Base-by-base conservation (phyloP, 1,140 invertebrate genomes). In the Ylistrum balloti region DNA sequence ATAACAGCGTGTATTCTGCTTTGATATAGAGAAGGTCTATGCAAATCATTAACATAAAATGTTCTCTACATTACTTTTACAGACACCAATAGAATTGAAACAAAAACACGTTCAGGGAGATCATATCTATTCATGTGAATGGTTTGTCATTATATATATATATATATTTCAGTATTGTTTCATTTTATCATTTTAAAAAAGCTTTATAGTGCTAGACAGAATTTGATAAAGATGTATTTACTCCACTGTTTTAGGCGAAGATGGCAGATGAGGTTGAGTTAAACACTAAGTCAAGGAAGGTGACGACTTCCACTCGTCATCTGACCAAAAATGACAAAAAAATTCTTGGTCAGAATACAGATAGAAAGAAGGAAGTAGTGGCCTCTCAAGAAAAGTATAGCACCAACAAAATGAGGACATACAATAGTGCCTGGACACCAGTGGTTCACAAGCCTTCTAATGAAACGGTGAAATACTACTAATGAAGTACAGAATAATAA, bases 341-440 rank as follows among this genome's bases (percentile, higher is more conserved):
- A 90, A 91, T 96, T n/a, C 92, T 96, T 28, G 95, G 95, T 45
- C 92, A 93, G 20, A 92, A 93, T 32, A 94, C 94, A 0, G 92
- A 92, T 5, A 92, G 93, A 88, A 93, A 93, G 33, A 91, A 93
- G 85, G 94, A 95, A 28, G 93, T 95, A 87, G 91, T 95, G 0
- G 87, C 91, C 2, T 88, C 92, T 13, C 88, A 90, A 10, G 92
- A 92, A 17, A 94, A 95, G 86, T 94, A 94, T 87, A 87, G 92
- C 35, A 95, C 95, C 9, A 89, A 93, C 22, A 95, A 95, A 90
- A 94, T 95, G 92, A 95, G 93, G 88, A 96, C 95, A 15, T 89
- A 94, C 35, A 95, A 95, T 85, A 96, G 95, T 94, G 95, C 95
- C 3, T 96, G 96, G 96, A 96, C 96, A n/a, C 96, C 96, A 17